Base-by-base conservation (phyloP, 2,888 invertebrate species). In the Girardia tigrina region DNA sequence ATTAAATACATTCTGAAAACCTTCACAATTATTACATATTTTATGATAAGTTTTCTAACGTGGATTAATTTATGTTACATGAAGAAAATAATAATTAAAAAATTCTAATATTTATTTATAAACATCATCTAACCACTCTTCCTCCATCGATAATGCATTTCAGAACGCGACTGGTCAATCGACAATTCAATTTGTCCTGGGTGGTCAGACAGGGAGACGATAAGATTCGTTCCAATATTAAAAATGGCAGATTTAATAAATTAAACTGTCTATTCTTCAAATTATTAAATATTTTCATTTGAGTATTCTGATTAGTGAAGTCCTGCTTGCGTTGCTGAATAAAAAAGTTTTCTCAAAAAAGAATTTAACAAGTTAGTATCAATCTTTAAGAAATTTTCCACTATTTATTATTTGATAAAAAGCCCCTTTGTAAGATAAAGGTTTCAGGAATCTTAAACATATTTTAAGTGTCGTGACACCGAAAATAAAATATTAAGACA, bases 121-220 rank as follows among this genome's bases (percentile, higher is more conserved):
- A n/a, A n/a, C n/a, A 4, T 20, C 56, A 56, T 56, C 56, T 56
- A 4, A 56, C 56, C 56, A 56, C 56, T 56, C 23, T n/a, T 20
- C 56, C 23, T n/a, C 56, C 56, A 56, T 56, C 56, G n/a, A 56
- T n/a, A 20, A 56, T 56, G n/a, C 56, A 56, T 56, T 56, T 56
- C 56, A 56, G n/a, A 12, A 56, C 56, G n/a, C 56, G 4, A 56
- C n/a, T 8, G 4, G 56, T 12, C 4, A 56, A 4, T 56, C 56
- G 56, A 56, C 56, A 56, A 56, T 56, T 56, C 23, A 56, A 56
- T 56, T 56, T 56, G n/a, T 56, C 56, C n/a, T 56, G 56, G n/a
- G 56, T 56, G n/a, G 20, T 56, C 56, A 56, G 23, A 8, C n/a
- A 12, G 23, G 4, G 56, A 12, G 56, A 56, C 4, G 56, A 56